Conservation (phyloP, 2,113 vertebrate species). For the Hippocampus comes region DNA sequence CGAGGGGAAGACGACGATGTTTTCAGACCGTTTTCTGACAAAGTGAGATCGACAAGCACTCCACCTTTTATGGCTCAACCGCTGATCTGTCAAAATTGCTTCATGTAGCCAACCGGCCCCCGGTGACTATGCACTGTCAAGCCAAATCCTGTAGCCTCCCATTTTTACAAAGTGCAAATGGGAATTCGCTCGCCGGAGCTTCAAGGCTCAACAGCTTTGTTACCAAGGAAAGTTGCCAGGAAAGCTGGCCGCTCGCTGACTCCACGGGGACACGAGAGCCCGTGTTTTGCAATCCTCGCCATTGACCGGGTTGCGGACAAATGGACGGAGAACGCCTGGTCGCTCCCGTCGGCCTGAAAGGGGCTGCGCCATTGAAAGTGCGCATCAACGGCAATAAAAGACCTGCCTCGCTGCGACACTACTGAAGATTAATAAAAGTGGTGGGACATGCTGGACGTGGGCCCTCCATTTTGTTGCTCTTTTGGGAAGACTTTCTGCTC, state of each 20-base stretch:
- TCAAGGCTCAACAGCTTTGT: constrained; percentile 57
- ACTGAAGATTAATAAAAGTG: background rate
- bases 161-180: constrained; percentile 57
- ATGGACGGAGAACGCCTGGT: constrained; percentile 32
- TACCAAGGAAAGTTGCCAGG: constrained; percentile 54
- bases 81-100: constrained; percentile 65
- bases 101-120: constrained; percentile 35
- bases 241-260: constrained; percentile 28
- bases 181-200: constrained; percentile 48
- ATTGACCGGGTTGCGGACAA: constrained; percentile 37
- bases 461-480: background rate
- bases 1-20: background rate
- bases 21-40: background rate
- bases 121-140: constrained; percentile 56
- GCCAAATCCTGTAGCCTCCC: constrained; percentile 54
- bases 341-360: constrained; percentile 35
- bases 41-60: constrained; percentile 1
- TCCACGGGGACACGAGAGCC: constrained; percentile 30
- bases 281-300: constrained; percentile 24
- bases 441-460: background rate
- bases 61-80: constrained; percentile 18
- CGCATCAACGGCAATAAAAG: constrained; percentile 11
- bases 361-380: constrained; percentile 26
- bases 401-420: constrained; percentile 5
- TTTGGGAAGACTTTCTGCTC: background rate